Conservation (phyloP, 2,888 invertebrate species). For the Tromatobia lineatoria region DNA sequence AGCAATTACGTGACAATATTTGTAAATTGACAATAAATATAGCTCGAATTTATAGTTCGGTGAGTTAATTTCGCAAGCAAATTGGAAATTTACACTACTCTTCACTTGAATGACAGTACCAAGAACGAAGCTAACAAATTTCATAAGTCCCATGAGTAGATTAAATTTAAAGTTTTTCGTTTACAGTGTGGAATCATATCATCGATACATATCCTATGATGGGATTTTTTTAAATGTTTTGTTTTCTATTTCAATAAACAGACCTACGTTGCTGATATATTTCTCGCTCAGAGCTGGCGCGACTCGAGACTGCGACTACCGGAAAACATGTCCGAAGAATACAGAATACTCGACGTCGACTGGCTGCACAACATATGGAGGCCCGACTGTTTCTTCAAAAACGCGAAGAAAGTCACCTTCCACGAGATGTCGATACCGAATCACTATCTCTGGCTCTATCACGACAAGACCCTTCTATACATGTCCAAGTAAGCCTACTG, state of each 20-base stretch:
- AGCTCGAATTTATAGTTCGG: too few species aligned
- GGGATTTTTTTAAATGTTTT: background rate
- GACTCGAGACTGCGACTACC: slow-evolving; percentile 95
- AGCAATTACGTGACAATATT: too few species aligned
- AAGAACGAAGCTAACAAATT: too few species aligned
- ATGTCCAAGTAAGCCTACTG: slow-evolving; percentile 93
- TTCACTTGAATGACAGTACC: too few species aligned
- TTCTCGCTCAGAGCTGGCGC: slow-evolving; percentile 96
- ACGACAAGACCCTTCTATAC: slow-evolving; percentile 95
- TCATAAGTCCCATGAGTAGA: too few species aligned
- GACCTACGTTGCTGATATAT: slow-evolving; percentile 97
- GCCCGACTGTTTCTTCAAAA: slow-evolving; percentile 97
- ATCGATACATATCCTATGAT: background rate
- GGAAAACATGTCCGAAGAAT: slow-evolving; percentile 97
- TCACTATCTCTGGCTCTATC: slow-evolving; percentile 96
- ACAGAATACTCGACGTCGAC: slow-evolving; percentile 95
- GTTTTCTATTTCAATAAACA: slow-evolving; percentile 82
- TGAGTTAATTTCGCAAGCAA: too few species aligned
- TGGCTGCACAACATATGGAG: slow-evolving; percentile 97
- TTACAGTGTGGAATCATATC: too few species aligned
- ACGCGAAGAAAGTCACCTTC: slow-evolving; percentile 96
- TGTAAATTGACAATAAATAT: too few species aligned
- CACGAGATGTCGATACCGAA: slow-evolving; percentile 98
- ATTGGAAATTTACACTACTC: too few species aligned
- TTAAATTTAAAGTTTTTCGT: too few species aligned